A percentile compares a stretch with the other conserved stretches of the same genome.
Conservation (phyloP, 2,888 invertebrate species). For the Hirtodrosophila duncani region DNA sequence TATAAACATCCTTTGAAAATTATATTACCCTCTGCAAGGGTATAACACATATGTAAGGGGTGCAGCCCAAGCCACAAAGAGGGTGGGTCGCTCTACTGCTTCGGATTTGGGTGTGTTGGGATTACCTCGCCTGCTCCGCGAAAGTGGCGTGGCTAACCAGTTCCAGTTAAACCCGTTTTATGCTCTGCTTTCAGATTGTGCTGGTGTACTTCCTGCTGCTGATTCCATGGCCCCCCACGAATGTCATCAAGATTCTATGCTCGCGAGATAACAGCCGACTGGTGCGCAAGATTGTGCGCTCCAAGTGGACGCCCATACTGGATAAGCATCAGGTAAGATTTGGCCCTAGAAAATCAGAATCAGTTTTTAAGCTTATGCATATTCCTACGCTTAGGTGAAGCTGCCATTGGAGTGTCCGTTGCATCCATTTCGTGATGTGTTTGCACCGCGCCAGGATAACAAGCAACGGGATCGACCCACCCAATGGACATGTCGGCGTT, state of each 20-base stretch:
- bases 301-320: constrained; percentile 93
- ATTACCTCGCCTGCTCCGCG: constrained; percentile 10
- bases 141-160: constrained; percentile 14
- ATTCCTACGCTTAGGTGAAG: constrained; percentile 81
- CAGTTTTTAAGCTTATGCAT: not conserved
- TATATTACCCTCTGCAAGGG: too few relatives aligned
- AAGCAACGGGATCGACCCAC: constrained; percentile 91
- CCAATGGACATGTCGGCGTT: constrained; percentile 94
- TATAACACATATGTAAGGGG: too few relatives aligned
- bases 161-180: constrained; percentile 6
- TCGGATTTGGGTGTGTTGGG: too few relatives aligned
- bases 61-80: too few relatives aligned
- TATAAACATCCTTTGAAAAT: too few relatives aligned
- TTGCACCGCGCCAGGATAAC: constrained; percentile 90
- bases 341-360: not conserved
- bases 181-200: constrained; percentile 82
- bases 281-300: constrained; percentile 91
- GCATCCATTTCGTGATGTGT: constrained; percentile 91
- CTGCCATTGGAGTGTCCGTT: constrained; percentile 93
- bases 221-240: constrained; percentile 93
- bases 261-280: constrained; percentile 93
- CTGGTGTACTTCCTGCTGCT: constrained; percentile 88
- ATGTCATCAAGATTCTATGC: constrained; percentile 91
- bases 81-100: too few relatives aligned
- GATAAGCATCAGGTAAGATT: constrained; percentile 85